Evolutionary conservation across 2,113 vertebrate species (phyloP), one percentile per base, ranked within the genome.

Genomic region (Neodon shergylaensis): DNA sequence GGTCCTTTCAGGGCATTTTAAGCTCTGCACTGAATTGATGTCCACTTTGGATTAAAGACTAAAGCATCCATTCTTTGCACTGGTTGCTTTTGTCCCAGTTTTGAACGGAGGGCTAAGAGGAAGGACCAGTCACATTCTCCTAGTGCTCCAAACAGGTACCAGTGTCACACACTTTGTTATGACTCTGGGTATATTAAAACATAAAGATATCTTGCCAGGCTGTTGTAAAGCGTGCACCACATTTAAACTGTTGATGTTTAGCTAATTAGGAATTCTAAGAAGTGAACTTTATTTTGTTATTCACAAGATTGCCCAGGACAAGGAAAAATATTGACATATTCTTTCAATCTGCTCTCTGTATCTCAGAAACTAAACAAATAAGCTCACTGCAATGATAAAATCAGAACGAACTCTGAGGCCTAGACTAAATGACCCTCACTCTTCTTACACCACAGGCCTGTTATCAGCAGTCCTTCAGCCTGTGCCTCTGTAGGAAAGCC

Each of bases 401-500:
- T 93, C 31, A 49, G n/a, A 96, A 77, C 77, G 91, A 90, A 96
- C 95, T 96, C 52, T 86, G 81, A 91, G 66, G 54, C 13, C 66
- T 82, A 89, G 95, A 95, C 95, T 94, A 91, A 96, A 96, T 92
- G 96, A 90, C 73, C 72, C 11, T 79, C 63, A 22, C 14, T 82
- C 54, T 2, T 33, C 9, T 33, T 82, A 9, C 3, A 17, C 1
- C 36, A 73, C 68, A 92, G 26, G 42, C 7, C 12, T 17, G n/a
- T 96, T 96, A 95, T 94, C 94, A 78, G 68, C 22, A 44, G 76
- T 44, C 83, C 66, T 58, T 88, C 28, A 88, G 76, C 36, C n/a
- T 54, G 36, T 88, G 31, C 92, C 84, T 92, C 58, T 26, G 72
- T 36, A 68, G 52, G 39, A 88, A 81, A 36, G 63, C 70, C n/a